A percentile compares a stretch with the other conserved stretches of the same genome.
phyloP scores from a whole-genome alignment of 2,113 vertebrate genomes.

The Cairina moschata region DNA sequence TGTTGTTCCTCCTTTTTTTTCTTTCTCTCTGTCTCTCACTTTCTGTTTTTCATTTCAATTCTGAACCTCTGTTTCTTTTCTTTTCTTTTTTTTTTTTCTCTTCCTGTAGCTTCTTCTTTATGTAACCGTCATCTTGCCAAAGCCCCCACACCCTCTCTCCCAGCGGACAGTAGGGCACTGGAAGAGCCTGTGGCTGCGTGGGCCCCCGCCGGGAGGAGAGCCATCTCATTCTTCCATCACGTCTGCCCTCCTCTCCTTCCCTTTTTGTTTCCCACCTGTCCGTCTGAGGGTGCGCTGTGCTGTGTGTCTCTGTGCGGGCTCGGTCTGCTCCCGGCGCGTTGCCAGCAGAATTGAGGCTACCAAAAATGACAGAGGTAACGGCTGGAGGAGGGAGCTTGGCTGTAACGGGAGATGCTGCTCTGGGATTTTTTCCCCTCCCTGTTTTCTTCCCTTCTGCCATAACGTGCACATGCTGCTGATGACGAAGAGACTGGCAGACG shows the following conservation, averaged over 20 bases:
- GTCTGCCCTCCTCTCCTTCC: conserved; percentile 62
- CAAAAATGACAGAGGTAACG: conserved; percentile 10
- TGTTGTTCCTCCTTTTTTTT: not conserved
- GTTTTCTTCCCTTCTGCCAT: not conserved
- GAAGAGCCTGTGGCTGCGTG: conserved; percentile 73
- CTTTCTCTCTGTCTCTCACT: not conserved
- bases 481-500: not conserved
- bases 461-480: not conserved
- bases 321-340: not conserved
- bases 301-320: conserved; percentile 66
- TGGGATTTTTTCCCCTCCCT: not conserved
- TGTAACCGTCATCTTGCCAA: conserved; percentile 78
- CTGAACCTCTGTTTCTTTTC: conserved; percentile 75
- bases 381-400: conserved; percentile 8
- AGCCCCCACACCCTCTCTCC: conserved; percentile 75
- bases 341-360: not conserved
- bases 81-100: conserved; percentile 65
- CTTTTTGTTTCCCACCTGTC: conserved; percentile 57
- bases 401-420: not conserved
- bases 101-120: conserved; percentile 87
- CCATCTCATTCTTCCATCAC: conserved; percentile 76
- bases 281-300: conserved; percentile 55
- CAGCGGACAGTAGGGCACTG: conserved; percentile 72
- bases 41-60: conserved; percentile 63
- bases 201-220: conserved; percentile 72